Evolutionary conservation across 2,113 vertebrate genomes (phyloP), one percentile per base, ranked within the genome.

Genomic region (Syrmaticus mikado): DNA sequence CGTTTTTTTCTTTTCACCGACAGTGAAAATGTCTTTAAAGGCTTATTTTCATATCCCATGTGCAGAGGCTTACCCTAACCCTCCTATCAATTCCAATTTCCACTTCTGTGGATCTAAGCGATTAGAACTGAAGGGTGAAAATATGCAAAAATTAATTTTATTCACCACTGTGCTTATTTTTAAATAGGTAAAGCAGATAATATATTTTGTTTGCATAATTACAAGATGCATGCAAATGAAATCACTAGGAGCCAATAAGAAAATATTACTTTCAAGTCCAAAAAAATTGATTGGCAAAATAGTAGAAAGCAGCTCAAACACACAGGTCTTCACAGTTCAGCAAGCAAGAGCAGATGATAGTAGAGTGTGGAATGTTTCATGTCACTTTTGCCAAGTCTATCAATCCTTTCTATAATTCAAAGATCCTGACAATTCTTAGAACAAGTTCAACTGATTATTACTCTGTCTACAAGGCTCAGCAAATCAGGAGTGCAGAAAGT

Each of bases 11-110:
- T 96, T 96, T 97, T 97, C 97, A 97, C 95, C 93, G 97, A 94
- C 95, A 97, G 96, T 97, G 89, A 97, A 97, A 97, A 90, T 95
- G 81, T 97, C 95, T 97, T 97, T 92, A 96, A 85, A 98, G 97
- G 96, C 93, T 96, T 84, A 71, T 96, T 97, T 98, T 96, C 87
- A 90, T 96, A 90, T 87, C 94, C 85, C 93, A 82, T 94, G 87
- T 96, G 95, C 89, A 96, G 94, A 97, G 34, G 50, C 96, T 92
- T 94, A 94, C 36, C 85, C 32, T 90, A 92, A 97, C 77, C 84
- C 82, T 97, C 41, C 22, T 87, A 93, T 81, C 75, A 91, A 77
- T 93, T 95, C 92, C 89, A 82, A 13, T 85, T 97, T 94, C 89
- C 60, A 95, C 82, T 93, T 90, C 93, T 14, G 62, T 85, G 72